These are phyloP conservation scores for Mus pahari DNA, from an alignment of 2,113 vertebrate genomes.

Conservation along the genomic window DNA sequence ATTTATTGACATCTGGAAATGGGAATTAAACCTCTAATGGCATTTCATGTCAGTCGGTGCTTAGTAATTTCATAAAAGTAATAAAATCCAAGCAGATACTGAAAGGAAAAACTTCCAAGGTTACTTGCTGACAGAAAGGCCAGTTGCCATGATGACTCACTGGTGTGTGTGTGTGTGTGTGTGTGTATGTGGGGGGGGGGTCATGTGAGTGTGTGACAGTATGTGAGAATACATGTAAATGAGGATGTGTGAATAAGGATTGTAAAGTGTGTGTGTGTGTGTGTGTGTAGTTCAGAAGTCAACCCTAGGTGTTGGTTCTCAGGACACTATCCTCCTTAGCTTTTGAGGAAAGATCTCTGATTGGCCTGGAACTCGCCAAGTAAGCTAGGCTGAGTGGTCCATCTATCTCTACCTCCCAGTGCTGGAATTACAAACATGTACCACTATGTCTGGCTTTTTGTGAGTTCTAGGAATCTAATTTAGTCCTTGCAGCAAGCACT, in stretches of 20 bases:
- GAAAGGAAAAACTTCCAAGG: neutral
- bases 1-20: conserved; percentile 60
- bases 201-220: neutral
- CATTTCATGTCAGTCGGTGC: neutral
- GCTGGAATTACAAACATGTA: neutral
- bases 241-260: too few species aligned
- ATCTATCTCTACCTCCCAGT: neutral
- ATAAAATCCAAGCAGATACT: conserved; percentile 31
- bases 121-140: neutral
- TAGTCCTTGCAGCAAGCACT: neutral
- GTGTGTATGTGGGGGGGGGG: too few species aligned
- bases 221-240: neutral
- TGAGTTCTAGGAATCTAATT: neutral
- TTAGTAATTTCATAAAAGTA: conserved; percentile 37
- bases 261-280: neutral
- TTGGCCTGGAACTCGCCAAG: too few species aligned
- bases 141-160: rapidly evolving
- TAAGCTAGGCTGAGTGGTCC: neutral
- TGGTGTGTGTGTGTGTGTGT: neutral
- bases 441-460: neutral
- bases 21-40: conserved; percentile 25
- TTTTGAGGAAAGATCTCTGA: neutral
- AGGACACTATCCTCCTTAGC: neutral
- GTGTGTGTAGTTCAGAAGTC: neutral
- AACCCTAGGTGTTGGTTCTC: too few species aligned